Percentiles rank a stretch among this genome's conserved stretches.
Evolutionary conservation across 2,888 invertebrate species (phyloP).

Genomic region (Chrysotoxum bicinctum): DNA sequence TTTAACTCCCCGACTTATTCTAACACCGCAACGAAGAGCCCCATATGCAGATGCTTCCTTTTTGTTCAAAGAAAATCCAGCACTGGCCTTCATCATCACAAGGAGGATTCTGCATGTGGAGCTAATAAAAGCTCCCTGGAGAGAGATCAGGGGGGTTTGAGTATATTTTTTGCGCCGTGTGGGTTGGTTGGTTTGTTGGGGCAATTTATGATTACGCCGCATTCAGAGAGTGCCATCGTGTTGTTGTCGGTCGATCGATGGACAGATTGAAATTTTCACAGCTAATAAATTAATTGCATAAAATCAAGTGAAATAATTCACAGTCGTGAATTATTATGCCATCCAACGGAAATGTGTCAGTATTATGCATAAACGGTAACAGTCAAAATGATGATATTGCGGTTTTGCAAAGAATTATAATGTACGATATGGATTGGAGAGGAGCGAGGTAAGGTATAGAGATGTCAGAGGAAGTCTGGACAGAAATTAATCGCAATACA

Average conservation of each 20-base stretch:
- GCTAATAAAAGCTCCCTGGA: neutral
- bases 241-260: constrained; percentile 2
- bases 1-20: too few species aligned
- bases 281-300: constrained; percentile 74
- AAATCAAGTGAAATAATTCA: constrained; percentile 63
- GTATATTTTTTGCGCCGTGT: neutral
- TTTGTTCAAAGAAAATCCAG: neutral
- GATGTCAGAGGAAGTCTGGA: neutral
- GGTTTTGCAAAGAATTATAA: neutral
- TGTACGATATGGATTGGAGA: neutral
- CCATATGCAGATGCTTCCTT: neutral
- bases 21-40: neutral
- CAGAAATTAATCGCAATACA: constrained; percentile 43
- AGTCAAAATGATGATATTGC: constrained; percentile 22
- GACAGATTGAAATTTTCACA: constrained; percentile 74
- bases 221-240: constrained; percentile 7
- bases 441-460: neutral
- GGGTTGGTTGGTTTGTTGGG: neutral
- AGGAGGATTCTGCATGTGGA: neutral
- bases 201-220: constrained; percentile 50
- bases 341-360: constrained; percentile 34
- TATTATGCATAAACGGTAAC: constrained; percentile 23
- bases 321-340: constrained; percentile 38
- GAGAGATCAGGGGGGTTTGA: neutral
- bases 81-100: neutral